Evolutionary conservation across 1,140 invertebrate genomes (phyloP), one percentile per base, ranked within the genome.

Genomic region (Megalonaias nervosa): DNA sequence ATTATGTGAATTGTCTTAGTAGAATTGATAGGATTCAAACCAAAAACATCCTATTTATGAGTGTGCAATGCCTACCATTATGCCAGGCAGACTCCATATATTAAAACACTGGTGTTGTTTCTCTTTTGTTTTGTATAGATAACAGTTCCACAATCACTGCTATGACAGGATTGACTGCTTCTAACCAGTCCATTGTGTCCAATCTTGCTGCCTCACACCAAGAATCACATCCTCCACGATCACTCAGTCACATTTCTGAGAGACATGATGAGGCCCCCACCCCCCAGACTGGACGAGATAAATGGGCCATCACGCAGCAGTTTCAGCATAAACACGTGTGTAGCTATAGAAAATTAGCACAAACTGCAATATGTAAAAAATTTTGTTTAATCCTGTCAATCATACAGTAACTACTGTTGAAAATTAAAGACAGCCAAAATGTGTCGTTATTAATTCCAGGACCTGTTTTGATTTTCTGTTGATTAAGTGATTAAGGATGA

Each of bases 281-380:
- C 2, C 74, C 76, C 1, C 59, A 58, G 19, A 74, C 73, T 9
- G 67, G 68, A 1, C 38, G 61, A 59, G 84, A 87, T 11, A 67
- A 79, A 31, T 87, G 87, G 87, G 83, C 85, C 1, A 79, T 88
- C 21, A 88, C 87, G 48, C 87, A 88, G 75, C 82, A 85, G 69
- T 87, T 77, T 67, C 74, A 77, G 59, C 72, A 80, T 55, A 65
- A 71, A 61, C 67, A 86, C 74, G 74, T 66, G 6, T 68, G 59
- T 14, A 76, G 70, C 26, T 17, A 67, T n/a, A 55, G 65, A 12
- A 31, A n/a, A 17, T 65, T 62, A 17, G 15, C 13, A 21, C 19
- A 31, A 31, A 31, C 65, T 11, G 23, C 60, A 62, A 62, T 23
- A 9, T 19, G 23, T 62, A n/a, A 23, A n/a, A 23, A 23, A 23